Evolutionary conservation across 2,113 vertebrate species (phyloP).

Genomic region (Sapayoa aenigma): DNA sequence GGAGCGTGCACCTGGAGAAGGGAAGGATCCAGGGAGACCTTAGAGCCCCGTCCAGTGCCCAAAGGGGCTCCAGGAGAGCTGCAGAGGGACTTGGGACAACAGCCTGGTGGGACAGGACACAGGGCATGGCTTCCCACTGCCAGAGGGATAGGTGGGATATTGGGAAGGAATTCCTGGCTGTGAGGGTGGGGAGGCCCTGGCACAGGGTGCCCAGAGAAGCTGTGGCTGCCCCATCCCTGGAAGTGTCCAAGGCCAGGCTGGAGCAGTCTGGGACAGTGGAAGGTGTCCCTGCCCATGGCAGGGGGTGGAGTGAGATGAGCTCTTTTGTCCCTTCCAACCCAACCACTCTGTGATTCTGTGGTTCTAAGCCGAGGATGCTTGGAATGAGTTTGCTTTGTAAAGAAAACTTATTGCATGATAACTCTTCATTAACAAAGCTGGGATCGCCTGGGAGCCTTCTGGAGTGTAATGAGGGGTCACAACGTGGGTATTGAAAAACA

Average conservation of each 20-base stretch:
- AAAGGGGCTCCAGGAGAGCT: neutral
- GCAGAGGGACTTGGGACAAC: neutral
- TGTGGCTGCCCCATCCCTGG: neutral
- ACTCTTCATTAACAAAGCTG: neutral
- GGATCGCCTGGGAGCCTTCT: neutral
- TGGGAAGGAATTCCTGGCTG: neutral
- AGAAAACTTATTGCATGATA: neutral
- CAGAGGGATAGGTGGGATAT: neutral
- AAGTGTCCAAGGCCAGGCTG: neutral
- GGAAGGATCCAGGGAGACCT: neutral
- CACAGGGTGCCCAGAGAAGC: neutral
- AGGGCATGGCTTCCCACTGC: neutral
- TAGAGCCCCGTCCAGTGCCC: neutral
- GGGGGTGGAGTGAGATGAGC: neutral
- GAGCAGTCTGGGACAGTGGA: neutral
- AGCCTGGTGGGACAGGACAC: neutral
- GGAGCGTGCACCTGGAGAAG: neutral
- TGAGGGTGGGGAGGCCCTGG: neutral
- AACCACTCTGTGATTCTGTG: neutral
- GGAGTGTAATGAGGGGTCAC: neutral
- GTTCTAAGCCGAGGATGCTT: neutral
- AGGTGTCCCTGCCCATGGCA: neutral
- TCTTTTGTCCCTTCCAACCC: neutral
- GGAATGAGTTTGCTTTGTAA: neutral
- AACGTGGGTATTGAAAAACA: neutral